Base-by-base conservation (phyloP, 2,797 vertebrate genomes). In the Diceros bicornis region DNA sequence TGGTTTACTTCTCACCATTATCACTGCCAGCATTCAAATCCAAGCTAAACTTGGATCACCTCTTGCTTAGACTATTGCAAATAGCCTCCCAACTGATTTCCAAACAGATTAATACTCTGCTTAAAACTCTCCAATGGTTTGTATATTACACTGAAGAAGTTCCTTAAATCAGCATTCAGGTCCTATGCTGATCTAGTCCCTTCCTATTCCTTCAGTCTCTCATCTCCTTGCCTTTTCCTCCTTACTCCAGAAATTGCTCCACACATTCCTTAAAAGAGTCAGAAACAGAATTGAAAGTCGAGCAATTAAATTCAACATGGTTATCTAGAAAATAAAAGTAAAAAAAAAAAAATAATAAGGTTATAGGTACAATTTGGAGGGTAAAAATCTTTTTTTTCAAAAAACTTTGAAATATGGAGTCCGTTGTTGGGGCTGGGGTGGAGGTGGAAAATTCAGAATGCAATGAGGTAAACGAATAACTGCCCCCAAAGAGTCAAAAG, bases 251-350 rank as follows among this genome's bases (percentile, higher is more conserved):
- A 50, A 16, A 87, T 84, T 84, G 77, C 41, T 92, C 3, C 29
- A 47, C 20, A 83, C 6, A 59, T 37, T 62, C 44, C 27, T 92
- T 90, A 83, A 93, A 69, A 75, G 34, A 6, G 27, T 52, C 34
- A 86, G 68, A 81, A 85, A 84, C 13, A 88, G 23, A 1, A 14
- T 68, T 94, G 27, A 72, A 62, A 95, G 17, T 82, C 57, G 77
- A 94, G 32, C 57, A 77, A 37, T n/a, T 44, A 64, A 59, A 90
- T 27, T 29, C 52, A 90, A 52, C 74, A 52, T 20, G 13, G 37
- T 61, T 93, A 92, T 55, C 8, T 83, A 55, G 16, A 86, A 79
- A 66, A 94, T 7, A 72, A 91, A 96, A 59, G 12, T n/a, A 50
- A 21, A 32, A 82, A 68, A 79, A n/a, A 41, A 41, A 41, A 37